These are phyloP conservation scores for Cydia amplana DNA, from an alignment of 1,140 invertebrate genomes.

Conservation along the genomic window DNA sequence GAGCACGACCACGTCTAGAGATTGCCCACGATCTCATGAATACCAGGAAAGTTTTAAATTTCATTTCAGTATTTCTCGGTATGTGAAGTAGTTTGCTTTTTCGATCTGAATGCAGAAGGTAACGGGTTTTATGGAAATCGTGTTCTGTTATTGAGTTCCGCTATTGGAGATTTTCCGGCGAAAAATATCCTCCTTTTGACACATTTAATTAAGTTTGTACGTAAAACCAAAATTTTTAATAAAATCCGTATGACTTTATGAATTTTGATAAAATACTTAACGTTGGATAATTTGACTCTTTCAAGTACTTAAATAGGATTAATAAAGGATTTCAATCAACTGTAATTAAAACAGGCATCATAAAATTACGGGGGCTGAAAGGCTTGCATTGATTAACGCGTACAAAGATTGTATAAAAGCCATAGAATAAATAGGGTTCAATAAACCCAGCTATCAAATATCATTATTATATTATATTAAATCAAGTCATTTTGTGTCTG, in stretches of 20 bases:
- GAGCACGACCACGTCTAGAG: conserved; percentile 4
- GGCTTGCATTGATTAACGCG: too few relatives aligned
- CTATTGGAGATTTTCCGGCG: conserved; percentile 2
- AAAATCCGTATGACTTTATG: not conserved
- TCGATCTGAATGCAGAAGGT: conserved; percentile 13
- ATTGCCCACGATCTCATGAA: conserved; percentile 1
- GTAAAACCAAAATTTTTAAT: not conserved
- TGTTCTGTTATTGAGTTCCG: conserved; percentile 8
- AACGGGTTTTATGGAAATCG: conserved; percentile 26
- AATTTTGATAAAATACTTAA: not conserved
- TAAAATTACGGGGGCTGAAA: too few relatives aligned
- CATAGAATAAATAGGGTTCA: too few relatives aligned
- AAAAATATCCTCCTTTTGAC: not conserved
- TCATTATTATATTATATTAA: too few relatives aligned
- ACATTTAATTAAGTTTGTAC: not conserved
- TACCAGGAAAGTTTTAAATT: conserved; percentile 22
- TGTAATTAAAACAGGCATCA: too few relatives aligned
- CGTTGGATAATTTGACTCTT: too few relatives aligned
- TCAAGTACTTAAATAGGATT: too few relatives aligned
- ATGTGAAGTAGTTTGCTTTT: conserved; percentile 24
- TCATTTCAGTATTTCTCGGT: conserved; percentile 12
- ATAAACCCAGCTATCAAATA: too few relatives aligned
- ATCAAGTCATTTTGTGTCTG: too few relatives aligned
- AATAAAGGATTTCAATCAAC: too few relatives aligned
- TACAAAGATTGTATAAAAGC: too few relatives aligned